Evolutionary conservation across 2,888 invertebrate species (phyloP), one percentile per base, ranked within the genome.

Genomic region (Graphium colonna): DNA sequence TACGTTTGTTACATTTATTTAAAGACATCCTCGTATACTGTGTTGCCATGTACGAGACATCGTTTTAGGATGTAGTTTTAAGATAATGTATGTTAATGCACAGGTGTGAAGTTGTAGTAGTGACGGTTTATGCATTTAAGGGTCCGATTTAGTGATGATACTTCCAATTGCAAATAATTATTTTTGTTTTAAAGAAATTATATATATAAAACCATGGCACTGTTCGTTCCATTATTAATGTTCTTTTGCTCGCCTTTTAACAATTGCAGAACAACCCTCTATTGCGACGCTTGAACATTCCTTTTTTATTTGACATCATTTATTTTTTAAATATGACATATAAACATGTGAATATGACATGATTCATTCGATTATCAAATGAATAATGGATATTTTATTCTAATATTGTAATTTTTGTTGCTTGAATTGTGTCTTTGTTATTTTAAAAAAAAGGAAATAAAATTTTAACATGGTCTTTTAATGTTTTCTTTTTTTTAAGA

Each of bases 331-430:
- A n/a, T n/a, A n/a, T n/a, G n/a, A n/a, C n/a, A n/a, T n/a, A n/a
- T n/a, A n/a, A n/a, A n/a, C 42, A 38, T 17, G 12, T 39, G 28
- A 1, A 16, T 46, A 4, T 41, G 15, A 15, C 16, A 21, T 49
- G 7, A 33, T 39, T 28, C 38, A 31, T 33, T 52, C 21, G 45
- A 52, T 54, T 51, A 41, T 15, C 21, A 51, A 47, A 43, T 62
- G n/a, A 60, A 44, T 54, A 59, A 52, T 63, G 48, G 51, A 60
- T 56, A 61, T 54, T 54, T 55, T 54, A 58, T 58, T 60, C 55
- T 66, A 69, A 71, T 67, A 71, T 71, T 74, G 71, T 69, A 59
- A 79, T 79, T 78, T 54, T 79, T 78, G 68, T 75, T 65, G 78
- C 77, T 81, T 77, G 45, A 45, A 48, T 50, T 54, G 40, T 41